Conservation (phyloP, 2,888 invertebrate genomes). For the Rhodophaea formosa region DNA sequence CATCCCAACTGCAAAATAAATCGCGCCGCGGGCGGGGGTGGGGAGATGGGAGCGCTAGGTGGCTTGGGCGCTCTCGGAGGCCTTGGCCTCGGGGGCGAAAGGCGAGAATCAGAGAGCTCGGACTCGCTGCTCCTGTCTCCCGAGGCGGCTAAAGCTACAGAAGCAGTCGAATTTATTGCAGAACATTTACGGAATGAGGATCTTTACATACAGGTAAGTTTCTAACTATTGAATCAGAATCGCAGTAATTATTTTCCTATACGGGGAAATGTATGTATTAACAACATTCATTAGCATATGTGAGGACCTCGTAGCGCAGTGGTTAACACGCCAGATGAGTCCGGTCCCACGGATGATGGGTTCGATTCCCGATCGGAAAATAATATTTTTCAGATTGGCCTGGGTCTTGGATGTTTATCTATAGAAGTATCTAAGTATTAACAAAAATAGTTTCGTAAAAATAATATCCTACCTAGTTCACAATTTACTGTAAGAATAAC, state of each 20-base stretch:
- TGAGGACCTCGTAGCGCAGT: too few species aligned
- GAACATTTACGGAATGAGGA: slow-evolving; percentile 99
- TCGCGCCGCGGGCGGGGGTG: slow-evolving; percentile 84
- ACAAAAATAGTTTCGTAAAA: too few species aligned
- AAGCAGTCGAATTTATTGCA: slow-evolving; percentile 99
- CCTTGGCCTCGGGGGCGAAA: slow-evolving; percentile 85
- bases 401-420: too few species aligned
- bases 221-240: not conserved
- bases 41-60: slow-evolving; percentile 73
- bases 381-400: too few species aligned
- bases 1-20: slow-evolving; percentile 98
- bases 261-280: not conserved
- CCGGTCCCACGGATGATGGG: too few species aligned
- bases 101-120: slow-evolving; percentile 94
- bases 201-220: slow-evolving; percentile 95
- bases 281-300: too few species aligned
- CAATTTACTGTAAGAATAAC: too few species aligned
- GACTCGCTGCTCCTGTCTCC: slow-evolving; percentile 94
- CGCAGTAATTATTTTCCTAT: not conserved
- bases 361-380: too few species aligned
- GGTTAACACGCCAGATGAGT: too few species aligned
- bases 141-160: slow-evolving; percentile 96
- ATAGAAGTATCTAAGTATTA: too few species aligned
- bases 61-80: slow-evolving; percentile 83
- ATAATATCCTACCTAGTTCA: too few species aligned